A percentile compares a stretch with the other conserved stretches of the same genome.
Conservation (phyloP, 2,888 invertebrate genomes). For the Leucoma salicis region DNA sequence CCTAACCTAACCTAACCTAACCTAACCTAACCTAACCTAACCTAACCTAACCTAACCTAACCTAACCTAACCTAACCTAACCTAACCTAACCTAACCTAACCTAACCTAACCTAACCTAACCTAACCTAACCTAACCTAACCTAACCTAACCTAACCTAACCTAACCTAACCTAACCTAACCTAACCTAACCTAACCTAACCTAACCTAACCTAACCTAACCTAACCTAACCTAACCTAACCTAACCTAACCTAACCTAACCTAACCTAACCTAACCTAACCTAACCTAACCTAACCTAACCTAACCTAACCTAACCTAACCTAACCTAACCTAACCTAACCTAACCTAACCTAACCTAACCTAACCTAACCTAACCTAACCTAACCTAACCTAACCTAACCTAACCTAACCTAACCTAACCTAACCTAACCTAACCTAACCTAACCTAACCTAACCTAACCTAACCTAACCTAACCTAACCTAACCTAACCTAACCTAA, state of each 20-base stretch:
- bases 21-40: conserved; percentile 31
- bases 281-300: conserved; percentile 29
- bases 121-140: conserved; percentile 26
- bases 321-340: conserved; percentile 31
- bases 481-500: conserved; percentile 13
- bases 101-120: conserved; percentile 25
- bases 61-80: conserved; percentile 29
- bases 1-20: conserved; percentile 26
- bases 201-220: conserved; percentile 15
- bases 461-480: conserved; percentile 14
- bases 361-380: conserved; percentile 26
- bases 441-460: conserved; percentile 21
- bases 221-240: conserved; percentile 18
- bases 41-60: conserved; percentile 31
- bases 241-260: conserved; percentile 24
- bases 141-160: conserved; percentile 18
- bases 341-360: conserved; percentile 30
- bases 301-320: conserved; percentile 29
- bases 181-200: conserved; percentile 11
- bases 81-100: conserved; percentile 21
- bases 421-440: conserved; percentile 26
- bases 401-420: conserved; percentile 25
- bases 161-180: conserved; percentile 12
- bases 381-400: conserved; percentile 16
- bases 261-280: conserved; percentile 29